Percentiles rank a stretch among this genome's conserved stretches.
Conservation (phyloP, 2,888 invertebrate species). For the Dynastes hyllus region DNA sequence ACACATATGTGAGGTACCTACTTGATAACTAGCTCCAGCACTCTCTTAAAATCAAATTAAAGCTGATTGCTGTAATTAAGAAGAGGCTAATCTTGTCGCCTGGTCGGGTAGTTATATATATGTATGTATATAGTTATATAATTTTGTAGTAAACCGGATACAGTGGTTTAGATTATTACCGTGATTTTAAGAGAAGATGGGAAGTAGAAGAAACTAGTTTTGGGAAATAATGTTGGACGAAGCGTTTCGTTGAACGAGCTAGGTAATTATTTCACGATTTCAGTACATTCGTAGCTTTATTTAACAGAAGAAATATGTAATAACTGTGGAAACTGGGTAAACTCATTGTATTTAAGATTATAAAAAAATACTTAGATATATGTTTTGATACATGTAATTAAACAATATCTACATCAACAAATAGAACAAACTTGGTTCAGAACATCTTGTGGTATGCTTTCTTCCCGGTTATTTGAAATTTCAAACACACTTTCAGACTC, state of each 20-base stretch:
- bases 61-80: slow-evolving; percentile 43
- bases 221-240: not conserved
- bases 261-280: slow-evolving; percentile 23
- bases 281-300: not conserved
- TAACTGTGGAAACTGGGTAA: not conserved
- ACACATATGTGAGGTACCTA: not conserved
- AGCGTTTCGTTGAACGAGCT: not conserved
- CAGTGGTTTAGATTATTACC: not conserved
- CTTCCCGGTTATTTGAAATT: too few relatives aligned
- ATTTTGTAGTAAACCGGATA: not conserved
- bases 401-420: too few relatives aligned
- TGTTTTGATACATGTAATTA: too few relatives aligned
- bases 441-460: too few relatives aligned
- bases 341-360: too few relatives aligned
- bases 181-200: not conserved
- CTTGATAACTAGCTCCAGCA: not conserved
- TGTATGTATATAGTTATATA: not conserved
- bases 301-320: not conserved
- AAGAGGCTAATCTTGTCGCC: slow-evolving; percentile 6
- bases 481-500: too few relatives aligned
- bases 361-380: too few relatives aligned
- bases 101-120: not conserved
- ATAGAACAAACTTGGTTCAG: too few relatives aligned
- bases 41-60: slow-evolving; percentile 45
- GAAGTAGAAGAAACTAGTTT: not conserved